A percentile compares a stretch with the other conserved stretches of the same genome.
These are phyloP conservation scores for Protomyctophum bolini DNA, from an alignment of 2,113 vertebrate species.

Conservation along the genomic window DNA sequence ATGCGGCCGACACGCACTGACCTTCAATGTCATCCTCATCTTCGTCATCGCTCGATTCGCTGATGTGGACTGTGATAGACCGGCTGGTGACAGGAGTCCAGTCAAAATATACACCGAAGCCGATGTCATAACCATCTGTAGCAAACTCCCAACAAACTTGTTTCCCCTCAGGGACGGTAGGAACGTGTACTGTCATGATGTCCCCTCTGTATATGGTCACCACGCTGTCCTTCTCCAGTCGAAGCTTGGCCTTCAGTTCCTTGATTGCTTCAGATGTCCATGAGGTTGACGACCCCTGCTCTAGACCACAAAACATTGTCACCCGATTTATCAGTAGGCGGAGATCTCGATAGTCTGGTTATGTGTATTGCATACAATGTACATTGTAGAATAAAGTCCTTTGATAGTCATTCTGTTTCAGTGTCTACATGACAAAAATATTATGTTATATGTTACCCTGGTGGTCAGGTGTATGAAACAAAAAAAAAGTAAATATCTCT, in stretches of 20 bases:
- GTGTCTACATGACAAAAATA: not conserved
- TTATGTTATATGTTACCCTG: too few species aligned
- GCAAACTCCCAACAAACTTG: conserved; percentile 97
- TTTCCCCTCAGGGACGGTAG: conserved; percentile 91
- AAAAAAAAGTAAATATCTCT: too few species aligned
- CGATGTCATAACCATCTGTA: conserved; percentile 95
- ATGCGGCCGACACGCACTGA: conserved; percentile 47
- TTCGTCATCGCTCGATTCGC: conserved; percentile 97
- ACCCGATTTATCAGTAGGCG: too few species aligned
- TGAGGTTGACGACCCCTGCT: too few species aligned
- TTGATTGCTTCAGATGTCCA: conserved; percentile 91
- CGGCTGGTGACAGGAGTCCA: conserved; percentile 92
- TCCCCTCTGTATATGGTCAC: conserved; percentile 95
- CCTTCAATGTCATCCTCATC: conserved; percentile 94
- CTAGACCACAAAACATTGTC: too few species aligned
- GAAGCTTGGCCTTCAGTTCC: conserved; percentile 92
- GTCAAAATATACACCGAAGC: conserved; percentile 98
- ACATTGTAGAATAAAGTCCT: conserved; percentile 55
- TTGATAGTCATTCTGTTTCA: not conserved
- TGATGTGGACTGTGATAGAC: conserved; percentile 95
- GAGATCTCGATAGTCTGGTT: too few species aligned
- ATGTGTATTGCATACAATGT: not conserved
- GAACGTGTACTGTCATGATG: conserved; percentile 94
- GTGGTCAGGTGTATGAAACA: too few species aligned
- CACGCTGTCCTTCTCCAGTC: conserved; percentile 87